phyloP scores from a whole-genome alignment of 2,113 vertebrate genomes.

The Marmota flaviventris region DNA sequence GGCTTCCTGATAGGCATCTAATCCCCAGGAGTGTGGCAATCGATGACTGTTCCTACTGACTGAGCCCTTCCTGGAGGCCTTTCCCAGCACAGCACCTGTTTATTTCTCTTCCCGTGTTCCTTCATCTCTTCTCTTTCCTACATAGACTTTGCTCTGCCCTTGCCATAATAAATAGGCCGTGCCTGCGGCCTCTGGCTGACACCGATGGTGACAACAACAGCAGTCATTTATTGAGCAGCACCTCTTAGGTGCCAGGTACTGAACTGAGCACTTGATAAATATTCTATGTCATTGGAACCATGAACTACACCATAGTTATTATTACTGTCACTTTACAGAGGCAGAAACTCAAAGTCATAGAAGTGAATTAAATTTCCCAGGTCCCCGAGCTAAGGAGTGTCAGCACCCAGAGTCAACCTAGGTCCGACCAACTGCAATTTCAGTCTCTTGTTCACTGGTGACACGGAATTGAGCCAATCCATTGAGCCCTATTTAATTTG shows the following conservation, averaged over 20 bases:
- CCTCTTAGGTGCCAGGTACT: background rate
- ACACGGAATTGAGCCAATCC: background rate
- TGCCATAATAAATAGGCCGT: background rate
- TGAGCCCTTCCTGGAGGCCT: background rate
- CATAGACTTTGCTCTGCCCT: background rate
- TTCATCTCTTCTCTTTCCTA: background rate
- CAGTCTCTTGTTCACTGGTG: background rate
- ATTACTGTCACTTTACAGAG: background rate
- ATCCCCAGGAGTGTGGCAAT: background rate
- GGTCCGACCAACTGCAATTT: background rate
- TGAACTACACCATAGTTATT: background rate
- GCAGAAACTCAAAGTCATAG: background rate
- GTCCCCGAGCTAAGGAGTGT: background rate
- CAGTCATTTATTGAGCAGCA: background rate
- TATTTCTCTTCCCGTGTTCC: conserved; percentile 47
- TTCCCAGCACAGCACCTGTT: background rate
- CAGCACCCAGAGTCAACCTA: background rate
- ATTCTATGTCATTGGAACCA: background rate
- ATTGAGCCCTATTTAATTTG: too few relatives aligned
- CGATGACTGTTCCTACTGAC: background rate
- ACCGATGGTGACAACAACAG: background rate
- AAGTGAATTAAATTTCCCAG: background rate
- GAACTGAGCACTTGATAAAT: background rate
- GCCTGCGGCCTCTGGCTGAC: background rate
- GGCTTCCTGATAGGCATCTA: conserved; percentile 51